These are phyloP conservation scores for Ashinkailepas kermadecensis DNA, from an alignment of 2,888 invertebrate species.

Conservation along the genomic window DNA sequence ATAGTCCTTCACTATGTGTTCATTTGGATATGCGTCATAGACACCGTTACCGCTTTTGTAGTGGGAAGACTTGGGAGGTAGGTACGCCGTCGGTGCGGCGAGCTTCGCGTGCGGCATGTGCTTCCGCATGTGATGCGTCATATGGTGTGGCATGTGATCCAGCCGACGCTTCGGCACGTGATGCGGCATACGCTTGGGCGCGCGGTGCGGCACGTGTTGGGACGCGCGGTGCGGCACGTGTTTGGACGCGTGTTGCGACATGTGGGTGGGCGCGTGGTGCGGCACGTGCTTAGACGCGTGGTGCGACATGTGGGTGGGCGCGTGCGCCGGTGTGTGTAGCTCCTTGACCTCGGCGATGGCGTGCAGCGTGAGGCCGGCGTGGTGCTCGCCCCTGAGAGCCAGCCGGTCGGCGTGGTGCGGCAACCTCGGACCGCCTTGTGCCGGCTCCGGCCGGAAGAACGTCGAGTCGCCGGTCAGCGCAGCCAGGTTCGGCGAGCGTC, in stretches of 20 bases:
- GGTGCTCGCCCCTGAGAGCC: slow-evolving; percentile 1
- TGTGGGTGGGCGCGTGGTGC: not conserved
- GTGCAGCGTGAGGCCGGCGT: not conserved
- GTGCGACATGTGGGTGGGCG: not conserved
- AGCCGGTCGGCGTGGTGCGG: slow-evolving; percentile 7
- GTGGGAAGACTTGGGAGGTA: slow-evolving; percentile 1
- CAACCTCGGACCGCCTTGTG: not conserved
- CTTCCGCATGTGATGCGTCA: not conserved
- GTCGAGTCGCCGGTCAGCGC: not conserved
- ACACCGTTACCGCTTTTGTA: not conserved
- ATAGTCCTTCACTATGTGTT: slow-evolving; percentile 3
- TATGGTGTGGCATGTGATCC: not conserved
- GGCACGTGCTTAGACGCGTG: not conserved
- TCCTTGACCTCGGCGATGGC: slow-evolving; percentile 7
- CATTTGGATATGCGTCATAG: not conserved
- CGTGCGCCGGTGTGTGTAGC: not conserved
- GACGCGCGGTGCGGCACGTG: not conserved
- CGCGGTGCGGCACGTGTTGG: not conserved
- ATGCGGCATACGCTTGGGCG: not conserved
- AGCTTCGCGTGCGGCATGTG: not conserved
- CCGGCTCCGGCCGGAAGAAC: not conserved
- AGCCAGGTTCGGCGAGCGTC: not conserved
- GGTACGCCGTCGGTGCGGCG: not conserved
- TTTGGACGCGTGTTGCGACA: not conserved
- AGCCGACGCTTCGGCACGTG: not conserved